Conservation (phyloP, 2,113 vertebrate genomes). For the Procapra przewalskii region DNA sequence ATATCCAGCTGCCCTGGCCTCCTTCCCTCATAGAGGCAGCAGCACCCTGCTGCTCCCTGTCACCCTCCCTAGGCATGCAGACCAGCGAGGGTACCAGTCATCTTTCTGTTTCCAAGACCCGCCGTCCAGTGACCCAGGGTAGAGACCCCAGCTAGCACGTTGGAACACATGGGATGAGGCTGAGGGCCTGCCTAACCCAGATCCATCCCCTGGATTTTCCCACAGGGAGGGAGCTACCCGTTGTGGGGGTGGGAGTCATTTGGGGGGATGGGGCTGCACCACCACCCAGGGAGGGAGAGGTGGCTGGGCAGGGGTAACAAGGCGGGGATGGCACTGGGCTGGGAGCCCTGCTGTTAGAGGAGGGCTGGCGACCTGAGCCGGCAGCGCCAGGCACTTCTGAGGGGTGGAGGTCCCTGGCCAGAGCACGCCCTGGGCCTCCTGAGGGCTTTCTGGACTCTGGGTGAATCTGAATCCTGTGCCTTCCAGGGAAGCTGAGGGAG, state of each 20-base stretch:
- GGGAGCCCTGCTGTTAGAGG: too few species aligned
- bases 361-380: background rate
- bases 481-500: slow-evolving; percentile 90
- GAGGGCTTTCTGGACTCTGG: background rate
- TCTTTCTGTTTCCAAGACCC: background rate
- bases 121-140: background rate
- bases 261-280: background rate
- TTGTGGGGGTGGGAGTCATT: too few species aligned
- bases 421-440: background rate
- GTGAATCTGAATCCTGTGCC: background rate
- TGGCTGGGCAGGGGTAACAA: background rate
- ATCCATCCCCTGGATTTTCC: background rate
- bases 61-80: too few species aligned
- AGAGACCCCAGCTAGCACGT: background rate
- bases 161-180: background rate
- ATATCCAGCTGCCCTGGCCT: fast-evolving
- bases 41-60: background rate
- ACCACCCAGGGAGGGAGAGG: background rate
- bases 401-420: background rate
- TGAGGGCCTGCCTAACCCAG: background rate
- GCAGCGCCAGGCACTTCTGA: background rate
- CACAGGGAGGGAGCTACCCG: background rate
- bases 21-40: background rate
- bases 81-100: background rate
- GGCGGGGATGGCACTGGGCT: background rate